Conservation (phyloP, 1,140 invertebrate species). For the Cardiocondyla obscurior region DNA sequence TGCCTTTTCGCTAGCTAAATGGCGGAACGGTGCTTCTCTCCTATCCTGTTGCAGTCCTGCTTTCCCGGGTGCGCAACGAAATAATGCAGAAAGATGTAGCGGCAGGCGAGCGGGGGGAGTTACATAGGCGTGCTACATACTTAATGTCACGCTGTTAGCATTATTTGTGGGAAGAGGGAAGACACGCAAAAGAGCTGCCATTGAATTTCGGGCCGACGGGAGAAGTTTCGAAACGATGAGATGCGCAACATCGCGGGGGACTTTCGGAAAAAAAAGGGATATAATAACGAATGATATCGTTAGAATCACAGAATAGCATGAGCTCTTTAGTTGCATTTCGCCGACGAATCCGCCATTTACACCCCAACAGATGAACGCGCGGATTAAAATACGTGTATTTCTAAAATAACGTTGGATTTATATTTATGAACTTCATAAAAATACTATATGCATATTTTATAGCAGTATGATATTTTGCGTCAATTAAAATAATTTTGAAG, state of each 20-base stretch:
- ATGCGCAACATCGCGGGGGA: constrained; percentile 48
- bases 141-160: constrained; percentile 71
- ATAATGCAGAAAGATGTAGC: constrained; percentile 29
- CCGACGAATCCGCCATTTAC: constrained; percentile 8
- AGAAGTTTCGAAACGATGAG: constrained; percentile 6
- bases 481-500: neutral
- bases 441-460: neutral
- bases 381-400: neutral
- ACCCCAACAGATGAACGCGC: neutral
- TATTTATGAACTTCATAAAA: neutral
- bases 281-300: constrained; percentile 10
- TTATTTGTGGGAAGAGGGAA: constrained; percentile 54
- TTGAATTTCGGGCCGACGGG: constrained; percentile 18
- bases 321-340: neutral
- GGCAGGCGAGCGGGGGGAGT: constrained; percentile 12
- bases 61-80: constrained; percentile 75
- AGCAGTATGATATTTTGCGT: neutral
- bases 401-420: neutral
- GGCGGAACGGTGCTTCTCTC: constrained; percentile 66
- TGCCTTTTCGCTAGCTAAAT: constrained; percentile 66
- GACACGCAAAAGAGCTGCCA: neutral
- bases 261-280: neutral
- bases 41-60: constrained; percentile 62
- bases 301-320: constrained; percentile 37
- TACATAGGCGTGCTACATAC: constrained; percentile 71